Evolutionary conservation across 2,888 invertebrate genomes (phyloP).

Genomic region (Agelastica alni): DNA sequence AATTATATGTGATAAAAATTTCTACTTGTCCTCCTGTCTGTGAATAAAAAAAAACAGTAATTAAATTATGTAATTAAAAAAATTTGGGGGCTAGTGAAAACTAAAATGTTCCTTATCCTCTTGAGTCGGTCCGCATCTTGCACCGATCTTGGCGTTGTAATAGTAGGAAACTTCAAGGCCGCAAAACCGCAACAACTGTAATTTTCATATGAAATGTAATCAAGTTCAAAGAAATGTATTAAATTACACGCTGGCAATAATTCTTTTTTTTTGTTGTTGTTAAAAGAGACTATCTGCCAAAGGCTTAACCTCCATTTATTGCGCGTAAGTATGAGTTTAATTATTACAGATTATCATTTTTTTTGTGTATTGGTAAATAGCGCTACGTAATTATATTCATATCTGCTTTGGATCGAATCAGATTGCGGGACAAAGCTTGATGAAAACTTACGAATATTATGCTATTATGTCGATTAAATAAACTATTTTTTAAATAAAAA

Average conservation of each 20-base stretch:
- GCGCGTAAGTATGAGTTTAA: slow-evolving; percentile 4
- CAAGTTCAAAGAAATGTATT: slow-evolving; percentile 25
- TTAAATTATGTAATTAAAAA: neutral
- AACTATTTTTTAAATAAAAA: no score
- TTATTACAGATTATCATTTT: neutral
- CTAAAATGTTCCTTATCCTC: no score
- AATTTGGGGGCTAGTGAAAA: no score
- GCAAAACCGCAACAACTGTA: slow-evolving; percentile 41
- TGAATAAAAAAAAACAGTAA: neutral
- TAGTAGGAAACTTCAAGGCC: slow-evolving; percentile 30
- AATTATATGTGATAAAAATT: no score
- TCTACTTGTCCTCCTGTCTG: no score
- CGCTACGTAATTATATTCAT: slow-evolving; percentile 1
- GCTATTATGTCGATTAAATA: no score
- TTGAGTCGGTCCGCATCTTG: no score
- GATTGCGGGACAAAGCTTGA: no score
- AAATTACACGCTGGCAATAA: slow-evolving; percentile 14
- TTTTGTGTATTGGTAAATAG: neutral
- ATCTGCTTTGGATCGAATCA: no score
- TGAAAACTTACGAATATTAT: no score
- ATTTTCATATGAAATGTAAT: slow-evolving; percentile 33
- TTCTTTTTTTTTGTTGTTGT: no score
- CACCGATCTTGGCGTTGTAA: no score
- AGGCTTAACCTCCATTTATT: slow-evolving; percentile 10
- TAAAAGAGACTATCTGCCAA: slow-evolving; percentile 3